Evolutionary conservation across 1,140 invertebrate species (phyloP), one percentile per base, ranked within the genome.

Genomic region (Chelonus insularis): DNA sequence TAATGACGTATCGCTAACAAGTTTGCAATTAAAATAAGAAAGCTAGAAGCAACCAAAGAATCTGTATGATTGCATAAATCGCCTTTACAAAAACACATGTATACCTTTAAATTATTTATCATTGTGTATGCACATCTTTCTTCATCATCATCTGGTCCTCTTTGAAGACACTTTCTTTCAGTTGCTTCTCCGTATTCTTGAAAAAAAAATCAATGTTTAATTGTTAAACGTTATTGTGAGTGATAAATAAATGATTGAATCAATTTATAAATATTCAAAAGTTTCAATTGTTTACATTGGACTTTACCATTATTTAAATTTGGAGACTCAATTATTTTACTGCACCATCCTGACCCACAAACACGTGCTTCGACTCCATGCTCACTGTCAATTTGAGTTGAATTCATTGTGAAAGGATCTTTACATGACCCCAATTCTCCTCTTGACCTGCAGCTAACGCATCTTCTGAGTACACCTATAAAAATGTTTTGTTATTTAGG

Each of bases 261-360:
- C n/a, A n/a, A n/a, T n/a, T n/a, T n/a, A n/a, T n/a, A n/a, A n/a
- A n/a, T n/a, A n/a, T n/a, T n/a, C n/a, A n/a, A n/a, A n/a, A n/a
- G n/a, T n/a, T n/a, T n/a, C n/a, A n/a, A n/a, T n/a, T n/a, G n/a
- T n/a, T n/a, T n/a, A n/a, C n/a, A n/a, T n/a, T n/a, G n/a, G n/a
- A n/a, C n/a, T n/a, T 68, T 73, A 82, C 84, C 84, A 76, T 80
- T 81, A 23, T 81, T 79, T 36, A 82, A 62, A 73, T 86, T 87
- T 63, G 86, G 85, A 32, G 88, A 91, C 79, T 96, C 93, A 18
- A 95, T 87, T 37, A 93, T 88, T 84, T 96, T 97, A 6, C 89
- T 91, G 72, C 94, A 97, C 94, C 94, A 97, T 23, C 94, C 93
- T 5, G 93, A 94, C 7, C 91, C 91, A 76, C 94, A 97, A 0